Conservation (phyloP, 2,113 vertebrate genomes). For the Limnothrissa miodon region DNA sequence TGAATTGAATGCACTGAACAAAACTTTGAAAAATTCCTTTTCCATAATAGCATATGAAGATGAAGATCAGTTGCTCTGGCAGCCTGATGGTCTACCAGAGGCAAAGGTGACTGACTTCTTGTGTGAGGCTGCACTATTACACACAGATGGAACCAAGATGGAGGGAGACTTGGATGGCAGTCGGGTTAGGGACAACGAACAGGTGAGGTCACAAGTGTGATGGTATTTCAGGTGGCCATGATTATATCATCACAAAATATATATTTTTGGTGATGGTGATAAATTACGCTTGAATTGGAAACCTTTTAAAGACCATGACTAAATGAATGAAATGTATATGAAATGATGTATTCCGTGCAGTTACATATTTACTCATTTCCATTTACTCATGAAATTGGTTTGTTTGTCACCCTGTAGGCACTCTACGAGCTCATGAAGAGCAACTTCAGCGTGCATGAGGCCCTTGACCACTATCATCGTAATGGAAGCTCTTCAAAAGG, state of each 20-base stretch:
- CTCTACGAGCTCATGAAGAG: slow-evolving; percentile 85
- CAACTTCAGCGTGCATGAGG: slow-evolving; percentile 78
- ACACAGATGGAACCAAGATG: slow-evolving; percentile 69
- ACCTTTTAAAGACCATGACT: too few species aligned
- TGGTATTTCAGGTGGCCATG: neutral
- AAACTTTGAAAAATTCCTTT: neutral
- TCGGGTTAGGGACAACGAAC: slow-evolving; percentile 80
- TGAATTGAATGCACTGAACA: too few species aligned
- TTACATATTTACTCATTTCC: neutral
- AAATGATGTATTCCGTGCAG: too few species aligned
- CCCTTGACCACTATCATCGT: slow-evolving; percentile 75
- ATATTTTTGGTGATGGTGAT: neutral
- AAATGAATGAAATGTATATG: too few species aligned
- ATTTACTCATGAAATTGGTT: neutral
- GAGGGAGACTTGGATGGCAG: slow-evolving; percentile 64
- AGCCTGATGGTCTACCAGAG: slow-evolving; percentile 76
- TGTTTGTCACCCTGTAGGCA: slow-evolving; percentile 64
- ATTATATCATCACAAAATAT: neutral
- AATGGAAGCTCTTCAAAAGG: slow-evolving; percentile 76
- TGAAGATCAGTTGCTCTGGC: slow-evolving; percentile 86
- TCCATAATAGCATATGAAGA: slow-evolving; percentile 72
- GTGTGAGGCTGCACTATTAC: slow-evolving; percentile 70
- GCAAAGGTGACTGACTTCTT: slow-evolving; percentile 81
- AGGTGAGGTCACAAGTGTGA: slow-evolving; percentile 62
- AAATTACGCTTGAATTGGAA: neutral